These are phyloP conservation scores for Sinocyclocheilus anophthalmus DNA, from an alignment of 2,113 vertebrate genomes.

Conservation along the genomic window DNA sequence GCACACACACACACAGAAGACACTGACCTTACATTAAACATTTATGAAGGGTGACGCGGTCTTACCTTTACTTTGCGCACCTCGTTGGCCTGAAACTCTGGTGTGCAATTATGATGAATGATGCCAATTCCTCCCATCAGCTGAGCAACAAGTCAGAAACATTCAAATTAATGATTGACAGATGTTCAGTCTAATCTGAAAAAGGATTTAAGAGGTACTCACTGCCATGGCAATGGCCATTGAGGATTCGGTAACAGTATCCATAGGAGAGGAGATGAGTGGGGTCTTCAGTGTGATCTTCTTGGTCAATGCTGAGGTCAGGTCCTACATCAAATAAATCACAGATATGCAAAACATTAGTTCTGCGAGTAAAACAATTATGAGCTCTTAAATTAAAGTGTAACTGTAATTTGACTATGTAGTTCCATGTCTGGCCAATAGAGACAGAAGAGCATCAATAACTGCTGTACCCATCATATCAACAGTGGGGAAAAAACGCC, in stretches of 20 bases:
- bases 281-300: constrained; percentile 92
- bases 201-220: constrained; percentile 61
- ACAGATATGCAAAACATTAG: background rate
- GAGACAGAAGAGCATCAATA: background rate
- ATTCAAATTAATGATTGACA: background rate
- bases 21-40: background rate
- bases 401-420: background rate
- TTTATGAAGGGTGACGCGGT: background rate
- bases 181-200: background rate
- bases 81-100: constrained; percentile 93
- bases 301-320: constrained; percentile 89
- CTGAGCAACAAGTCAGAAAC: constrained; percentile 66
- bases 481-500: background rate
- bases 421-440: background rate
- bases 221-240: constrained; percentile 96
- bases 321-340: constrained; percentile 74
- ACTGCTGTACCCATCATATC: background rate
- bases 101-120: constrained; percentile 93
- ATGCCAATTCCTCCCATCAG: constrained; percentile 94
- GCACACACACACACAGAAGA: background rate
- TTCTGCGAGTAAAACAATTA: background rate
- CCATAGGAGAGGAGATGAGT: constrained; percentile 92
- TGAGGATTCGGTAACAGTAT: constrained; percentile 91
- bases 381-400: background rate
- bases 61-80: constrained; percentile 90